These are phyloP conservation scores for Oreochromis mossambicus DNA, from an alignment of 2,797 vertebrate genomes.

Conservation along the genomic window DNA sequence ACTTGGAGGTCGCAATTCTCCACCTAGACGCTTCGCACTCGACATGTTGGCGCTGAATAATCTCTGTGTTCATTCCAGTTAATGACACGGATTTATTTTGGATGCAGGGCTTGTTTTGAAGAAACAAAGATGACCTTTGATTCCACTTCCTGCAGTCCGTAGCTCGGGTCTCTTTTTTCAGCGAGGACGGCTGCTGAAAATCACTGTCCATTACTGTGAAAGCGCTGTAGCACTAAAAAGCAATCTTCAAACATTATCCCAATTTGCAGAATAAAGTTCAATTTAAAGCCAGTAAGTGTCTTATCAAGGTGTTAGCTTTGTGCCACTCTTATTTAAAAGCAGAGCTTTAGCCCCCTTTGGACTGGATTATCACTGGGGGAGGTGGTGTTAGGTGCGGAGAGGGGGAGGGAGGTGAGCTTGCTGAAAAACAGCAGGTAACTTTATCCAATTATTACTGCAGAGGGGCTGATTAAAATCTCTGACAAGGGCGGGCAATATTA, in stretches of 20 bases:
- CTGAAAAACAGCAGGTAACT: not conserved
- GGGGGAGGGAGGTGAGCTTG: not conserved
- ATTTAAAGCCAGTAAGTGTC: not conserved
- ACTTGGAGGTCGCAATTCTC: not conserved
- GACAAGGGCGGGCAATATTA: not conserved
- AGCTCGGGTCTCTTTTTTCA: no score
- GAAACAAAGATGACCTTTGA: not conserved
- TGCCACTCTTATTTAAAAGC: not conserved
- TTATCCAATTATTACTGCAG: not conserved
- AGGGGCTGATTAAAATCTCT: not conserved
- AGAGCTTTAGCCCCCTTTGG: not conserved
- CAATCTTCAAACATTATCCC: not conserved
- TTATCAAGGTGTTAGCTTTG: not conserved
- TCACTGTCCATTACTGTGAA: not conserved
- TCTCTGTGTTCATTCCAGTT: not conserved
- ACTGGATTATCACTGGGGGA: not conserved
- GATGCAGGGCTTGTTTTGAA: not conserved
- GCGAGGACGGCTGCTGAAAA: not conserved
- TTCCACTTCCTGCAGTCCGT: not conserved
- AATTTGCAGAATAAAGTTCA: not conserved
- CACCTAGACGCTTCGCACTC: fast-evolving
- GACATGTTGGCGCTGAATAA: not conserved
- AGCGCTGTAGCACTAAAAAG: not conserved
- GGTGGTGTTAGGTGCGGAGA: not conserved
- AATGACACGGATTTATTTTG: not conserved